Evolutionary conservation across 30 jellyfish, hydroid and myxozoan species (phyloP).

Genomic region (Cassiopea andromeda): DNA sequence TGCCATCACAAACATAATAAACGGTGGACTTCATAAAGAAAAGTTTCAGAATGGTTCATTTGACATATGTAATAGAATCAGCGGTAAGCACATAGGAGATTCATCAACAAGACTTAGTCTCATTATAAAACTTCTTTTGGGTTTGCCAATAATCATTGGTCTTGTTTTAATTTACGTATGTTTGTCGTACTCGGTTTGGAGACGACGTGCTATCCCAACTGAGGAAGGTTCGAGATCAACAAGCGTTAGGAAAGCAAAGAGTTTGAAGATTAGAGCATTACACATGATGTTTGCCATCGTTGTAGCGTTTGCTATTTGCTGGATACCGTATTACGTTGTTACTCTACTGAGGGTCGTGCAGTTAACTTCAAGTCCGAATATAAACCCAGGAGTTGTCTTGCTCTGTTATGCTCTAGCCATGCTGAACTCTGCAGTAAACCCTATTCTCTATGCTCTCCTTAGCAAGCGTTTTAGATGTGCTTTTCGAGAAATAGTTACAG

Average conservation of each 20-base stretch:
- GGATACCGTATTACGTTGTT: slow-evolving; percentile 69
- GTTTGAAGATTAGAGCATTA: slow-evolving; percentile 50
- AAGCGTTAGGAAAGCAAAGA: slow-evolving; percentile 15
- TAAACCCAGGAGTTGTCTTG: slow-evolving; percentile 62
- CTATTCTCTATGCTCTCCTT: slow-evolving; percentile 63
- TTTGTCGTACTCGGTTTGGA: slow-evolving; percentile 50
- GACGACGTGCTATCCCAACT: slow-evolving; percentile 61
- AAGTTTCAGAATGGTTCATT: slow-evolving; percentile 38
- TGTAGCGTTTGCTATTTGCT: slow-evolving; percentile 60
- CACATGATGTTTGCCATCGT: slow-evolving; percentile 68
- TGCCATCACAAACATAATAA: slow-evolving; percentile 4
- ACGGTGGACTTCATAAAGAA: slow-evolving; percentile 43
- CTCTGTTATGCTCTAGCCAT: slow-evolving; percentile 58
- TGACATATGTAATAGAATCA: slow-evolving; percentile 59
- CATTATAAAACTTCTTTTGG: slow-evolving; percentile 30
- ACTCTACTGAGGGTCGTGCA: slow-evolving; percentile 56
- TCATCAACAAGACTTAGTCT: slow-evolving; percentile 33
- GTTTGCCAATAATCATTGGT: slow-evolving; percentile 41
- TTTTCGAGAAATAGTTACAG: slow-evolving; percentile 32
- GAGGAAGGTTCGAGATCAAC: slow-evolving; percentile 33
- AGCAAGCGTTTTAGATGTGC: slow-evolving; percentile 62
- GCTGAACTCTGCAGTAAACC: slow-evolving; percentile 71
- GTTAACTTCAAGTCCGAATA: slow-evolving; percentile 20
- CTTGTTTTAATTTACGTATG: slow-evolving; percentile 50
- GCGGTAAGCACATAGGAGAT: slow-evolving; percentile 52